phyloP scores from a whole-genome alignment of 2,113 vertebrate genomes.

The Mastomys natalensis region DNA sequence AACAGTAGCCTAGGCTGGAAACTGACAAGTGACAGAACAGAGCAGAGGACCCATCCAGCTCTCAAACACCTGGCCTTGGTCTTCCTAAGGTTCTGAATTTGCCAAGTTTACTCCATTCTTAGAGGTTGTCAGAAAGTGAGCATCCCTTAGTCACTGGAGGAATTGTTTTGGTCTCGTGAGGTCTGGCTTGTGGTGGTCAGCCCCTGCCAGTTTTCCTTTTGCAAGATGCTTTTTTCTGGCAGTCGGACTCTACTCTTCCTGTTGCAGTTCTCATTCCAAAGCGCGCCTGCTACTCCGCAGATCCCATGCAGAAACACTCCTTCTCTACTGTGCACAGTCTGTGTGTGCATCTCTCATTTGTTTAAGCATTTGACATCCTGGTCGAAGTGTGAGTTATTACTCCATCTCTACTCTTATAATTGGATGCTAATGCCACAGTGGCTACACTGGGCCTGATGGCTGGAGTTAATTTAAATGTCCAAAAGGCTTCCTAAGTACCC shows the following conservation, averaged over 20 bases:
- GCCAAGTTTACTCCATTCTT: too few relatives aligned
- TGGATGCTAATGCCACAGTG: constrained; percentile 84
- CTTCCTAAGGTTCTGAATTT: neutral
- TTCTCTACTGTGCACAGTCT: neutral
- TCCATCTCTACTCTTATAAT: constrained; percentile 85
- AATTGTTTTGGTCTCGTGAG: neutral
- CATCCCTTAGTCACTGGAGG: neutral
- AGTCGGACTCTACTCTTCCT: neutral
- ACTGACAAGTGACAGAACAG: neutral
- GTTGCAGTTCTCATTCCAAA: neutral
- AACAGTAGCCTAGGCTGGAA: neutral
- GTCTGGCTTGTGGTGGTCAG: neutral
- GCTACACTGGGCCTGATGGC: constrained; percentile 82
- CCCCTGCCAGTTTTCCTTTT: neutral
- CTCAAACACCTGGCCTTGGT: neutral
- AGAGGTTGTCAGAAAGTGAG: neutral
- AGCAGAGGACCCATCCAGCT: neutral
- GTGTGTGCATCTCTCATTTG: constrained; percentile 73
- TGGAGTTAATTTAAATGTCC: constrained; percentile 87
- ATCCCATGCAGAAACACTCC: constrained; percentile 56
- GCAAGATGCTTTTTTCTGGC: neutral
- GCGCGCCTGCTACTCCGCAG: constrained; percentile 56
- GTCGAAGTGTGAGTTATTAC: constrained; percentile 84
- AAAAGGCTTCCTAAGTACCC: constrained; percentile 85
- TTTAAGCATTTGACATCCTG: constrained; percentile 80